A percentile compares a stretch with the other conserved stretches of the same genome.
Evolutionary conservation across 2,797 vertebrate genomes (phyloP).

Genomic region (Hirundo rustica): DNA sequence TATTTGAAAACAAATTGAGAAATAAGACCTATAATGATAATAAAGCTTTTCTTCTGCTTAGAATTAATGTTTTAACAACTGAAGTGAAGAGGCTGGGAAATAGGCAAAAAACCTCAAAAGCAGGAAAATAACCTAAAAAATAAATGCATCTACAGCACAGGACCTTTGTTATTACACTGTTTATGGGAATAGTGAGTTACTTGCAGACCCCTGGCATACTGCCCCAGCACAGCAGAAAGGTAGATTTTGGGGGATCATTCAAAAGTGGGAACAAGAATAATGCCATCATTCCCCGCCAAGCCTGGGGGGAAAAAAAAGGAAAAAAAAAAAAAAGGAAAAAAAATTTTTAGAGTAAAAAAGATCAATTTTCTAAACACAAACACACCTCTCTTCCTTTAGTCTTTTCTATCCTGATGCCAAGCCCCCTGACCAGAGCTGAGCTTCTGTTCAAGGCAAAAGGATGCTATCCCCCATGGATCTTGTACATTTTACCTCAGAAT

Average conservation of each 20-base stretch:
- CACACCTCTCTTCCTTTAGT: not conserved
- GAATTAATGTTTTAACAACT: not conserved
- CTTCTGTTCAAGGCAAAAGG: not conserved
- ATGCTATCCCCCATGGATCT: fast-evolving
- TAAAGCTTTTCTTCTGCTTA: not conserved
- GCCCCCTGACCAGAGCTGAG: not conserved
- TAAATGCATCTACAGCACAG: not conserved
- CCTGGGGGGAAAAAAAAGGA: no score
- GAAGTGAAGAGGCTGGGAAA: conserved; percentile 1
- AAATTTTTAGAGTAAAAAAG: not conserved
- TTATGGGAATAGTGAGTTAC: not conserved
- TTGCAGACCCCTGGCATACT: not conserved
- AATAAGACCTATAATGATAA: not conserved
- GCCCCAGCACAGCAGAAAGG: not conserved
- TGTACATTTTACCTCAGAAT: not conserved
- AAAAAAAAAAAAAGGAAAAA: no score
- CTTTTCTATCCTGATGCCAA: not conserved
- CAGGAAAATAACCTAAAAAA: not conserved
- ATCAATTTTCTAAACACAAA: not conserved
- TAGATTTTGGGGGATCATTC: not conserved
- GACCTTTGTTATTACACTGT: not conserved
- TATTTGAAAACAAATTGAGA: not conserved
- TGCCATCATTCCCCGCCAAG: not conserved
- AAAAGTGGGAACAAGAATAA: not conserved
- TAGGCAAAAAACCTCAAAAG: not conserved